Evolutionary conservation across 2,113 vertebrate genomes (phyloP).

Genomic region (Bettongia penicillata): DNA sequence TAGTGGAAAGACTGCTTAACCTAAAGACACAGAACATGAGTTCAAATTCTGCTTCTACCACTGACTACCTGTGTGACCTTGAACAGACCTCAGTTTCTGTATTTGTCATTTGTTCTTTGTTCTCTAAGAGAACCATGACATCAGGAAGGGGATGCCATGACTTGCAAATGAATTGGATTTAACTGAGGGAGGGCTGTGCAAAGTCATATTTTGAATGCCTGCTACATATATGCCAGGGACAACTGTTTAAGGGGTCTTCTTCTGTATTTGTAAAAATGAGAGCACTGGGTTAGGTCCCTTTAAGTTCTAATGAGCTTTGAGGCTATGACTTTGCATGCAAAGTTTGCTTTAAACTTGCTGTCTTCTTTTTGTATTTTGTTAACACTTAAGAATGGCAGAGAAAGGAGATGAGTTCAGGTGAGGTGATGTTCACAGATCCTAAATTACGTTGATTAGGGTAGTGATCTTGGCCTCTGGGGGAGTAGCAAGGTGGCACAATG

Average conservation of each 20-base stretch:
- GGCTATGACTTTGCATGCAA: background rate
- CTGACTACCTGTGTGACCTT: background rate
- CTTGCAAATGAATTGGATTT: too few species aligned
- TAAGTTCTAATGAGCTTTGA: background rate
- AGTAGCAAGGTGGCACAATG: background rate
- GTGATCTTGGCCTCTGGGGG: background rate
- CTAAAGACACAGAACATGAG: background rate
- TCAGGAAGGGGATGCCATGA: too few species aligned
- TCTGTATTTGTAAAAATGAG: background rate
- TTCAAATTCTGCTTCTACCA: background rate
- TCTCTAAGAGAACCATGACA: too few species aligned
- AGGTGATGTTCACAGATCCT: background rate
- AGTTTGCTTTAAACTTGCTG: background rate
- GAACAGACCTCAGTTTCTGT: background rate
- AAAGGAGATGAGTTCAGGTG: background rate
- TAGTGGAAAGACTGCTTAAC: background rate
- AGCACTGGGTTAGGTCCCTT: background rate
- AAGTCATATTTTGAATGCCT: too few species aligned
- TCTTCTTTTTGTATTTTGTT: background rate
- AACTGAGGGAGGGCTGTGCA: too few species aligned
- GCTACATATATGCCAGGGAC: too few species aligned
- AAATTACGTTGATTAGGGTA: background rate
- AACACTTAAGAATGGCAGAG: background rate
- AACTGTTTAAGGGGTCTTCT: too few species aligned
- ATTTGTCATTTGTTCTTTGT: too few species aligned